Conservation (phyloP, 1,140 invertebrate genomes). For the Psix sp. region DNA sequence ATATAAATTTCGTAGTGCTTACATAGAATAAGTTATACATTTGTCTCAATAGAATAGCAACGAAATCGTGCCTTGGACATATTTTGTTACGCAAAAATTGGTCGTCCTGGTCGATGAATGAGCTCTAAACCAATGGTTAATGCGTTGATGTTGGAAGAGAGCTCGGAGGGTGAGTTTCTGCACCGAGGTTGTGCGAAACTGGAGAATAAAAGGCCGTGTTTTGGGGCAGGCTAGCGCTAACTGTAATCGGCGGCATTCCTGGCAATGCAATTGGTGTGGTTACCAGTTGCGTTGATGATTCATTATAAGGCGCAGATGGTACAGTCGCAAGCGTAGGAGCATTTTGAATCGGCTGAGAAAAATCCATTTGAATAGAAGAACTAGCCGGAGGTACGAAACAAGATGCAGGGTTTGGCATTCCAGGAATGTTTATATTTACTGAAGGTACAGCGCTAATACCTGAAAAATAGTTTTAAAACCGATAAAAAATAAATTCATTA, state of each 20-base stretch:
- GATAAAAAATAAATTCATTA: conserved; percentile 53
- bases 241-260: conserved; percentile 89
- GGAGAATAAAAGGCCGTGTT: conserved; percentile 66
- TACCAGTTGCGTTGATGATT: conserved; percentile 71
- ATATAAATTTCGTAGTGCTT: too few species aligned
- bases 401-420: conserved; percentile 79
- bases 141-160: conserved; percentile 58
- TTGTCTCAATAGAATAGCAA: too few species aligned
- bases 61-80: too few species aligned
- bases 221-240: conserved; percentile 83
- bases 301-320: conserved; percentile 41
- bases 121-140: conserved; percentile 44
- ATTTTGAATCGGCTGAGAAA: conserved; percentile 46
- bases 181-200: conserved; percentile 59
- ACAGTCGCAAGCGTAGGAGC: conserved; percentile 35
- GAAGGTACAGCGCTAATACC: conserved; percentile 53
- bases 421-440: conserved; percentile 78
- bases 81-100: too few species aligned
- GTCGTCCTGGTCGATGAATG: background rate
- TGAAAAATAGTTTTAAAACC: too few species aligned
- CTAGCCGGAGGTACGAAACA: conserved; percentile 62
- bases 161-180: conserved; percentile 46
- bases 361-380: conserved; percentile 26
- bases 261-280: conserved; percentile 86
- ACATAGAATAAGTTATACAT: too few species aligned